Evolutionary conservation across 2,113 vertebrate genomes (phyloP).

Genomic region (Ancistrus triradiatus): DNA sequence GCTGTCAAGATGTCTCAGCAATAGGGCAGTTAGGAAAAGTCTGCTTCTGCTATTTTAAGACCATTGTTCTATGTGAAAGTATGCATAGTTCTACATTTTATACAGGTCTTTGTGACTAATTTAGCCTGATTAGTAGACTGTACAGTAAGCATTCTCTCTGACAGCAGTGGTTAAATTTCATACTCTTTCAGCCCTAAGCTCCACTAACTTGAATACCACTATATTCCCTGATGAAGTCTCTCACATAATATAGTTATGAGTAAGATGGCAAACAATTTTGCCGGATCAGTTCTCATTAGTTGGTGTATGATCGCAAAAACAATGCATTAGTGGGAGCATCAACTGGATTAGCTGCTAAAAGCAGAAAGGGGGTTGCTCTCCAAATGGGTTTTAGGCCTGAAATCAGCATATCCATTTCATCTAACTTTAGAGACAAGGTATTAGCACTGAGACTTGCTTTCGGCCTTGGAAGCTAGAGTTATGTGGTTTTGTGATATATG

Average conservation of each 20-base stretch:
- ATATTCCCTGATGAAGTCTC: slow-evolving; percentile 9
- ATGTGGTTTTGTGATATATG: too few relatives aligned
- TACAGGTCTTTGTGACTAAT: neutral
- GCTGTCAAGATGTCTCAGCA: neutral
- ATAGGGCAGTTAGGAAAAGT: neutral
- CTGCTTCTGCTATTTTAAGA: neutral
- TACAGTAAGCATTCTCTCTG: slow-evolving; percentile 7
- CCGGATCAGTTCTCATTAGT: slow-evolving; percentile 26
- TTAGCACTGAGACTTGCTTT: slow-evolving; percentile 33
- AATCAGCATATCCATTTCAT: slow-evolving; percentile 39
- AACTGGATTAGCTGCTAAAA: slow-evolving; percentile 38
- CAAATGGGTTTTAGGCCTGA: slow-evolving; percentile 15
- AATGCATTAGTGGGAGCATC: slow-evolving; percentile 37
- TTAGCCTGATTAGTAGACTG: neutral
- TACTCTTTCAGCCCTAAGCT: slow-evolving; percentile 1
- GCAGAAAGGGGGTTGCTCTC: slow-evolving; percentile 28
- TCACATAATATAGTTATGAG: slow-evolving; percentile 22
- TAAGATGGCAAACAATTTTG: slow-evolving; percentile 29
- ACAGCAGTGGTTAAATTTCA: slow-evolving; percentile 8
- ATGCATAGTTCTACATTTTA: slow-evolving; percentile 1
- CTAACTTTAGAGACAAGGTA: slow-evolving; percentile 36
- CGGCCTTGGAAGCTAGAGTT: slow-evolving; percentile 18
- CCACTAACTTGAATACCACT: slow-evolving; percentile 12
- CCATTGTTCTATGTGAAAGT: too few relatives aligned
- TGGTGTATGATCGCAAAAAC: slow-evolving; percentile 34